phyloP scores from a whole-genome alignment of 2,113 vertebrate species.

The Lagopus muta region DNA sequence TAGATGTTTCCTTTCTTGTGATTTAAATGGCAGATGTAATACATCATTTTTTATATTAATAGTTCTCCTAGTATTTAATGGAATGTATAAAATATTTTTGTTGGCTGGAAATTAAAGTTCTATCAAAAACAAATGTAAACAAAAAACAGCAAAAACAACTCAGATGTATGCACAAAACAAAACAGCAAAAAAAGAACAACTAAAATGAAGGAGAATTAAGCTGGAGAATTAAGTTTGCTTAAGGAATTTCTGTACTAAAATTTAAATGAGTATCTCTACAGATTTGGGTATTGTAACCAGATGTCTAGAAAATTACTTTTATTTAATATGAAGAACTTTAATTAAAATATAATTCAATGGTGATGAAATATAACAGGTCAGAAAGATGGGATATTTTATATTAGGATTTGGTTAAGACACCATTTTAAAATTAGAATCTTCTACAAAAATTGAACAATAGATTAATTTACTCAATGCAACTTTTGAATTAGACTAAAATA shows the following conservation, averaged over 20 bases:
- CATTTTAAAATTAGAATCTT: background rate
- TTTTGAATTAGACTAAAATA: background rate
- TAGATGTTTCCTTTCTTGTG: background rate
- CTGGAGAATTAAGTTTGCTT: background rate
- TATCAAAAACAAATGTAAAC: background rate
- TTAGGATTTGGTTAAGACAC: background rate
- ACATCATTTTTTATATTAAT: background rate
- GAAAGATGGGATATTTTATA: background rate
- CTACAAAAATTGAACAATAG: background rate
- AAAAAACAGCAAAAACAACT: rapidly evolving
- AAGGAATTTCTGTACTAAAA: background rate
- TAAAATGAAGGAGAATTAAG: background rate
- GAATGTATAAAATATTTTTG: background rate
- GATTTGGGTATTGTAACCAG: rapidly evolving
- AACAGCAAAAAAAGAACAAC: background rate
- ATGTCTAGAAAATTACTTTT: background rate
- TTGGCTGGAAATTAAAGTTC: background rate
- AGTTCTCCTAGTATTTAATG: background rate
- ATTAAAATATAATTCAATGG: background rate
- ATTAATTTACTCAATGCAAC: background rate
- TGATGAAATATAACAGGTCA: background rate
- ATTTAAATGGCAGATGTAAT: background rate
- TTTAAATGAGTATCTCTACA: background rate
- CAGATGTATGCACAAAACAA: background rate
- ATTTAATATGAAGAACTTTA: background rate